Conservation (phyloP, 2,113 vertebrate species). For the Platichthys flesus region DNA sequence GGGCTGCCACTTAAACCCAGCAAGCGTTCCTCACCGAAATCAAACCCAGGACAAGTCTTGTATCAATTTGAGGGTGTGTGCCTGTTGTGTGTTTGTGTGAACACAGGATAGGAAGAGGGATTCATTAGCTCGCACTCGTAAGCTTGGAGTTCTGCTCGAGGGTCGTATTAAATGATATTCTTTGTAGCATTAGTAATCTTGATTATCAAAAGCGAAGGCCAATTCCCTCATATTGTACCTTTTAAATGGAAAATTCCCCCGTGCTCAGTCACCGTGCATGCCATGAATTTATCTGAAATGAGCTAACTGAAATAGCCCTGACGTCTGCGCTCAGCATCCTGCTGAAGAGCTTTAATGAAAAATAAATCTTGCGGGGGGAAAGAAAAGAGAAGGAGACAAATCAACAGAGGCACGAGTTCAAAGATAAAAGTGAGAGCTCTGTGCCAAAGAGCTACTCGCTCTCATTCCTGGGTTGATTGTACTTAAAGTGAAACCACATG, state of each 20-base stretch:
- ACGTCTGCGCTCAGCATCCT: conserved; percentile 43
- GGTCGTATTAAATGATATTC: conserved; percentile 3
- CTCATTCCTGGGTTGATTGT: conserved; percentile 81
- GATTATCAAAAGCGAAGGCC: conserved; percentile 24
- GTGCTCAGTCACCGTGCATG: neutral
- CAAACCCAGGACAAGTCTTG: conserved; percentile 67
- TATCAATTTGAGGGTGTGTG: conserved; percentile 70
- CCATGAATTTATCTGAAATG: conserved; percentile 36
- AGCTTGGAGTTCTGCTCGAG: conserved; percentile 7
- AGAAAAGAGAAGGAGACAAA: conserved; percentile 65
- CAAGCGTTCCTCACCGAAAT: conserved; percentile 62
- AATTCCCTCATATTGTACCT: conserved; percentile 12
- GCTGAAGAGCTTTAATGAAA: conserved; percentile 69
- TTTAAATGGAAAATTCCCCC: conserved; percentile 31
- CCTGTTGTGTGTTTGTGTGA: conserved; percentile 33
- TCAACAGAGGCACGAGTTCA: conserved; percentile 57
- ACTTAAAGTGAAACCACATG: conserved; percentile 82
- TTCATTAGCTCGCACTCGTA: conserved; percentile 32
- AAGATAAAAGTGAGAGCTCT: conserved; percentile 66
- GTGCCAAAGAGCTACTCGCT: conserved; percentile 65
- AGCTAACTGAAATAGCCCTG: conserved; percentile 46
- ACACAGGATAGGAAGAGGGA: conserved; percentile 28
- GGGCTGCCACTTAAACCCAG: conserved; percentile 66
- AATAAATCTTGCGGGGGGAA: conserved; percentile 64
- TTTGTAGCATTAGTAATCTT: conserved; percentile 9